Percentiles rank a stretch among this genome's conserved stretches.
Evolutionary conservation across 2,888 invertebrate genomes (phyloP).

Genomic region (Cheilosia variabilis): DNA sequence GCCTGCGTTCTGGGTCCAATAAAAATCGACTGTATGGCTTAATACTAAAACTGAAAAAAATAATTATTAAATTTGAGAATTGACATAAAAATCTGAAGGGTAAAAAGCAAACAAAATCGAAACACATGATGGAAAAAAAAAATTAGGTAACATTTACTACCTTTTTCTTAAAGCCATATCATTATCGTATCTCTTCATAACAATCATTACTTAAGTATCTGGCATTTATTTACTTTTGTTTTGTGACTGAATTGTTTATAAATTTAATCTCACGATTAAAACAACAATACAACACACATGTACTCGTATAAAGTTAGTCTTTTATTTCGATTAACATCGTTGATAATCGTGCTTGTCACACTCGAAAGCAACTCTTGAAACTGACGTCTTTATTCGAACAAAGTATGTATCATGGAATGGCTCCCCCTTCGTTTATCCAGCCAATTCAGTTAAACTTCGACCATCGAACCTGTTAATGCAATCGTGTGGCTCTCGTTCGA

Average conservation of each 20-base stretch:
- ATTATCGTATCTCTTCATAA: no score
- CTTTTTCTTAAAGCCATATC: no score
- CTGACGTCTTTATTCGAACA: slow-evolving; percentile 20
- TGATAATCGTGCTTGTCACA: slow-evolving; percentile 17
- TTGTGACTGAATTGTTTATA: slow-evolving; percentile 22
- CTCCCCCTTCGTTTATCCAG: slow-evolving; percentile 5
- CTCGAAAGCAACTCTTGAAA: slow-evolving; percentile 24
- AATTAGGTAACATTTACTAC: no score
- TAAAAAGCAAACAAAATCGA: no score
- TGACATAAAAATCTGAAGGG: no score
- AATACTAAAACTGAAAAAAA: no score
- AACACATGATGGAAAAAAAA: no score
- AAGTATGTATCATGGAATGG: slow-evolving; percentile 6
- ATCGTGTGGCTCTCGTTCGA: slow-evolving; percentile 69
- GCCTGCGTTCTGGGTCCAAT: no score
- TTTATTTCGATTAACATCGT: slow-evolving; percentile 21
- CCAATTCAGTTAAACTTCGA: slow-evolving; percentile 79
- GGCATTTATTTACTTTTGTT: not conserved
- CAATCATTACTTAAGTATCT: no score
- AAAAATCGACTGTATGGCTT: no score
- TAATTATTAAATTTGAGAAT: no score
- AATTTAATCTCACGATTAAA: slow-evolving; percentile 29
- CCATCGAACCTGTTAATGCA: slow-evolving; percentile 79
- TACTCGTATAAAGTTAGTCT: not conserved
- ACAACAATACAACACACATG: slow-evolving; percentile 2